These are phyloP conservation scores for Orussus abietinus DNA, from an alignment of 1,140 invertebrate species.

Conservation along the genomic window DNA sequence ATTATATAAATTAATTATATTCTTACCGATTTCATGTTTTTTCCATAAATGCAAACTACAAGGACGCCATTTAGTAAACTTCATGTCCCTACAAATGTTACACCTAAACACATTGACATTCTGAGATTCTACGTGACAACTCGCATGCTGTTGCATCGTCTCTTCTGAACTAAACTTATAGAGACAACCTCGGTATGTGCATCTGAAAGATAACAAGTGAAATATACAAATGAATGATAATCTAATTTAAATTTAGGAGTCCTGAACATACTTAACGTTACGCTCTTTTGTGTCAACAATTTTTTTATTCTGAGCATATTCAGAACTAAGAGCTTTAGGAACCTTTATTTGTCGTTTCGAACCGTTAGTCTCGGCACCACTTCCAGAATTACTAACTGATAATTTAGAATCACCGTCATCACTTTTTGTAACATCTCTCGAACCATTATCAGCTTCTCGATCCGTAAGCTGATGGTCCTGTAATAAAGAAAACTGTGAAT, in stretches of 20 bases:
- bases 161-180: conserved; percentile 54
- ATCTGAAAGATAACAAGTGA: conserved; percentile 37
- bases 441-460: conserved; percentile 21
- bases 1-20: conserved; percentile 6
- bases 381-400: conserved; percentile 4
- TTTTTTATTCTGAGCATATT: conserved; percentile 28
- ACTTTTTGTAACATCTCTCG: conserved; percentile 20
- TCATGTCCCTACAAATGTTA: conserved; percentile 48
- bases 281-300: conserved; percentile 34
- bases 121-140: conserved; percentile 50
- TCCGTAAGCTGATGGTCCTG: conserved; percentile 39
- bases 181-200: conserved; percentile 50
- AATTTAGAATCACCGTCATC: conserved; percentile 14
- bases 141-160: conserved; percentile 49
- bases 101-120: conserved; percentile 51
- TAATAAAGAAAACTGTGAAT: conserved; percentile 11
- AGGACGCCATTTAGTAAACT: conserved; percentile 58
- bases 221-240: conserved; percentile 5
- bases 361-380: conserved; percentile 18
- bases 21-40: conserved; percentile 55
- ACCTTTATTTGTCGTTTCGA: conserved; percentile 24
- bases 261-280: conserved; percentile 31
- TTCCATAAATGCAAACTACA: conserved; percentile 68
- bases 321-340: conserved; percentile 21
- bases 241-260: conserved; percentile 8